phyloP scores from a whole-genome alignment of 2,888 invertebrate genomes.

The Hoplodrina blanda region DNA sequence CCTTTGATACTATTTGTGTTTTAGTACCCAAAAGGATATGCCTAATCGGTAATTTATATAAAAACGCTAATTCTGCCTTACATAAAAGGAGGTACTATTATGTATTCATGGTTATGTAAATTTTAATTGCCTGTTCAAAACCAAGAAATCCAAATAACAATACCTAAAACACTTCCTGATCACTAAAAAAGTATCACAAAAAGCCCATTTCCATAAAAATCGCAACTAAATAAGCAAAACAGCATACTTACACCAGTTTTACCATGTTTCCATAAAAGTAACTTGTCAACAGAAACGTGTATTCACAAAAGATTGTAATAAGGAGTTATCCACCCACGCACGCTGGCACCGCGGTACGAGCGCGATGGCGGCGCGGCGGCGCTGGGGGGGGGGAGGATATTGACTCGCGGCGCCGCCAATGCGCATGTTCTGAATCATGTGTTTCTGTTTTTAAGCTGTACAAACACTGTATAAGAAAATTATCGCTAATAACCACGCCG shows the following conservation, averaged over 20 bases:
- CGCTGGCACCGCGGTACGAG: slow-evolving; percentile 71
- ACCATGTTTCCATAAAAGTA: slow-evolving; percentile 45
- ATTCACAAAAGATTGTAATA: slow-evolving; percentile 62
- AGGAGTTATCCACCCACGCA: slow-evolving; percentile 72
- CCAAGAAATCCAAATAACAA: slow-evolving; percentile 10
- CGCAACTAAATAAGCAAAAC: slow-evolving; percentile 33
- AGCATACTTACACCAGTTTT: slow-evolving; percentile 51
- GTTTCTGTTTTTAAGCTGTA: slow-evolving; percentile 87
- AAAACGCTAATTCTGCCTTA: neutral
- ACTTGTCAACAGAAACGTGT: slow-evolving; percentile 48
- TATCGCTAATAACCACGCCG: slow-evolving; percentile 70
- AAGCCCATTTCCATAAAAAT: slow-evolving; percentile 27
- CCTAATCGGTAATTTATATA: neutral
- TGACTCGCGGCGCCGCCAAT: slow-evolving; percentile 87
- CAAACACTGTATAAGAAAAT: slow-evolving; percentile 74
- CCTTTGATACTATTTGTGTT: neutral
- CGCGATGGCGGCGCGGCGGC: slow-evolving; percentile 88
- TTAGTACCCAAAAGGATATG: neutral
- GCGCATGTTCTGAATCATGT: slow-evolving; percentile 89
- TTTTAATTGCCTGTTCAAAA: slow-evolving; percentile 8
- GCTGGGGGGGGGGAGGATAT: slow-evolving; percentile 89
- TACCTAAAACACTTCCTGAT: slow-evolving; percentile 28
- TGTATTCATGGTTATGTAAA: slow-evolving; percentile 9
- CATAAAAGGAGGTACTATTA: slow-evolving; percentile 2
- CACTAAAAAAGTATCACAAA: slow-evolving; percentile 1